phyloP scores from a whole-genome alignment of 2,888 invertebrate species.

The Lasioglossum leucozonium region DNA sequence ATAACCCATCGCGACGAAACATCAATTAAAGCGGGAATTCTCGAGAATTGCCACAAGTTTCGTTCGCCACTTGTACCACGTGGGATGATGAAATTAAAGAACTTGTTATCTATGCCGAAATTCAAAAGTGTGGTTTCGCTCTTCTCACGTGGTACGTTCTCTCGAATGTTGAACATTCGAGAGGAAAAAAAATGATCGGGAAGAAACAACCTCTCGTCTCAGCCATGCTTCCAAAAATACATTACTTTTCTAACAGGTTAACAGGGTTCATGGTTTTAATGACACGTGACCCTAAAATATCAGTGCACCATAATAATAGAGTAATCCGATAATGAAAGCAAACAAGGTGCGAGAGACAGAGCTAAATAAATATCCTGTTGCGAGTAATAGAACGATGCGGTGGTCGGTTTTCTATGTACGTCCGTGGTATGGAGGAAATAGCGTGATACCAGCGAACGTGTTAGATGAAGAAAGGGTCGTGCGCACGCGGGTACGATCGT shows the following conservation, averaged over 20 bases:
- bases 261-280: not conserved
- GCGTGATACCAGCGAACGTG: not conserved
- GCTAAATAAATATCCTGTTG: no score
- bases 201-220: not conserved
- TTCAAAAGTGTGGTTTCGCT: not conserved
- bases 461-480: slow-evolving; percentile 24
- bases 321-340: not conserved
- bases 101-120: not conserved
- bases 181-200: not conserved
- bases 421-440: not conserved
- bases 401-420: not conserved
- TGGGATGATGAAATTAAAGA: not conserved
- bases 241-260: not conserved
- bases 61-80: not conserved
- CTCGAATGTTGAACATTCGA: not conserved
- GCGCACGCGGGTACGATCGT: slow-evolving; percentile 44
- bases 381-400: no score
- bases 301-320: not conserved
- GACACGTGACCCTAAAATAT: slow-evolving; percentile 8
- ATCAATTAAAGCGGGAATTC: not conserved
- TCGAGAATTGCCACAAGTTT: not conserved
- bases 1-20: not conserved
- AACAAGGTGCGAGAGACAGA: not conserved
- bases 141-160: not conserved
- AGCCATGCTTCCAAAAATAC: not conserved